Conservation (phyloP, 2,888 invertebrate species). For the Copidosoma aretas region DNA sequence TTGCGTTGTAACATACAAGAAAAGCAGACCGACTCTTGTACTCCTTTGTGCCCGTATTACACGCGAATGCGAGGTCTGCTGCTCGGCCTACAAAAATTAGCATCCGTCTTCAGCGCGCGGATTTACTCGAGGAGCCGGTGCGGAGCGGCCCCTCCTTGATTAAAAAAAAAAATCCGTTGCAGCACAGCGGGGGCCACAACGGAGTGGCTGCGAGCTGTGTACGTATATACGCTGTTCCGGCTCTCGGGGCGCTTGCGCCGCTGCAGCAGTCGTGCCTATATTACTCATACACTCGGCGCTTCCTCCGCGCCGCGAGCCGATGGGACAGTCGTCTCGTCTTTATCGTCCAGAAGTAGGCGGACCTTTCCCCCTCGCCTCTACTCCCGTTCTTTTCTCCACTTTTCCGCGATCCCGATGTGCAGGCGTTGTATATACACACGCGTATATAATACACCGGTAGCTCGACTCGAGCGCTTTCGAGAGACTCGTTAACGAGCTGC, state of each 20-base stretch:
- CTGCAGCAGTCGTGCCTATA: too few relatives aligned
- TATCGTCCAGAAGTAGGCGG: not conserved
- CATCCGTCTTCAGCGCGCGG: constrained; percentile 24
- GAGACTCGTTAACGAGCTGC: constrained; percentile 43
- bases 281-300: too few relatives aligned
- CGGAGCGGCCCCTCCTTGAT: constrained; percentile 56
- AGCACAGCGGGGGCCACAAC: constrained; percentile 58
- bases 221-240: not conserved
- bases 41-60: not conserved
- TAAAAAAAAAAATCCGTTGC: too few relatives aligned
- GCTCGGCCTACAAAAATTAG: not conserved
- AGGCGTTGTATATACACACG: constrained; percentile 1
- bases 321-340: too few relatives aligned
- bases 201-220: constrained; percentile 59
- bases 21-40: too few relatives aligned
- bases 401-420: constrained; percentile 22
- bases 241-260: constrained; percentile 2
- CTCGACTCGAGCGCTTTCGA: constrained; percentile 35
- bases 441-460: not conserved
- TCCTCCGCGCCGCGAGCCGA: not conserved
- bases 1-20: too few relatives aligned
- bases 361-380: constrained; percentile 1
- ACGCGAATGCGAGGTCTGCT: not conserved
- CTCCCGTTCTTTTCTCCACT: not conserved
- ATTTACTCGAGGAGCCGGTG: constrained; percentile 54